Percentiles rank a stretch among this genome's conserved stretches.
phyloP scores from a whole-genome alignment of 2,797 vertebrate genomes.

The Echeneis naucrates region DNA sequence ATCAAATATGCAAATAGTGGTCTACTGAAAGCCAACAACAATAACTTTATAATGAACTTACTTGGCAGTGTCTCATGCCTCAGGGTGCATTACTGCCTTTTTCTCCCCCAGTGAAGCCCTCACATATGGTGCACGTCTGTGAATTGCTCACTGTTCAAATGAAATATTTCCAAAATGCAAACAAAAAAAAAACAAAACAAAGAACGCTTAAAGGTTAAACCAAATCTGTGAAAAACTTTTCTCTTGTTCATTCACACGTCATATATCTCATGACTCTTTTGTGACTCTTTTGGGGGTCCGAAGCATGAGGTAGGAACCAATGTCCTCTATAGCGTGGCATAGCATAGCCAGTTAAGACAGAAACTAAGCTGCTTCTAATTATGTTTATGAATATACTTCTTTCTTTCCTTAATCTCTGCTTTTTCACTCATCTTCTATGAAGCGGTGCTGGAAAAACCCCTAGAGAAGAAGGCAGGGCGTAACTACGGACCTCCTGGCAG shows the following conservation, averaged over 20 bases:
- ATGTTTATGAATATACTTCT: slow-evolving; percentile 2
- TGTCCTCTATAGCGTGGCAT: too few relatives aligned
- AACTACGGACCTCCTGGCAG: slow-evolving; percentile 91
- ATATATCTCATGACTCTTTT: background rate
- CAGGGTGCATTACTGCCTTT: background rate
- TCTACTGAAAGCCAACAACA: too few relatives aligned
- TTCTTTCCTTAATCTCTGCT: background rate
- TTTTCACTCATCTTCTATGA: slow-evolving; percentile 19
- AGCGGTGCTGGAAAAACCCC: slow-evolving; percentile 91
- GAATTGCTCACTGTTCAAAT: too few relatives aligned
- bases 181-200: too few relatives aligned
- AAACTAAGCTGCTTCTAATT: background rate
- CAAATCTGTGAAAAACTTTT: background rate
- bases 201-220: background rate
- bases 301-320: background rate
- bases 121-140: too few relatives aligned
- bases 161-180: background rate
- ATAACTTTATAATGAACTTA: background rate
- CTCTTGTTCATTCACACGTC: too few relatives aligned
- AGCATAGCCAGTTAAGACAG: slow-evolving; percentile 4
- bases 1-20: too few relatives aligned
- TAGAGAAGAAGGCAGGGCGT: slow-evolving; percentile 95
- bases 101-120: too few relatives aligned
- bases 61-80: background rate
- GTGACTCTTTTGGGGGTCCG: background rate